phyloP scores from a whole-genome alignment of 2,888 invertebrate genomes.

The Mythimna ferrago region DNA sequence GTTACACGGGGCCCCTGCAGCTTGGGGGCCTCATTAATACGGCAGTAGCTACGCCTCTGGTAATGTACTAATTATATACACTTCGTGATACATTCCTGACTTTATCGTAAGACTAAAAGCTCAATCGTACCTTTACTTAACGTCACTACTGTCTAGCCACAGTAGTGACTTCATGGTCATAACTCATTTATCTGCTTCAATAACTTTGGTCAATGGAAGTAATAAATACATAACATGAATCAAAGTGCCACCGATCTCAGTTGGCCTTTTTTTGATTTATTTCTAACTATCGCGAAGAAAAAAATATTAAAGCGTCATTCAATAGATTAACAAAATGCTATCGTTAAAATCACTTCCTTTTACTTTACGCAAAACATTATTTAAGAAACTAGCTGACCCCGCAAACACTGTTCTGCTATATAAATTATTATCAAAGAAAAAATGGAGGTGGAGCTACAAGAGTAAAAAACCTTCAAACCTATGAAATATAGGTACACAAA shows the following conservation, averaged over 20 bases:
- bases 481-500: too few relatives aligned
- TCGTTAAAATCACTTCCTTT: background rate
- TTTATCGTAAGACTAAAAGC: conserved; percentile 22
- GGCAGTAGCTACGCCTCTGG: too few relatives aligned
- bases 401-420: too few relatives aligned
- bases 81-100: conserved; percentile 32
- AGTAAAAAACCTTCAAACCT: too few relatives aligned
- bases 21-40: too few relatives aligned
- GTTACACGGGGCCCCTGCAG: too few relatives aligned
- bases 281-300: background rate
- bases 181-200: conserved; percentile 39
- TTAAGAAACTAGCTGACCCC: background rate
- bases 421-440: too few relatives aligned
- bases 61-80: conserved; percentile 17
- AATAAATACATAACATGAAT: conserved; percentile 19
- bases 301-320: background rate
- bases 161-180: conserved; percentile 36
- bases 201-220: conserved; percentile 35
- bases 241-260: conserved; percentile 8
- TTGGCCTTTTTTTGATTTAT: background rate
- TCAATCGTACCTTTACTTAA: conserved; percentile 4
- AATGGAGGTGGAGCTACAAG: too few relatives aligned
- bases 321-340: background rate
- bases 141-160: conserved; percentile 30
- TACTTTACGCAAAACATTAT: background rate